phyloP scores from a whole-genome alignment of 2,113 vertebrate species.

The Mesocricetus auratus region DNA sequence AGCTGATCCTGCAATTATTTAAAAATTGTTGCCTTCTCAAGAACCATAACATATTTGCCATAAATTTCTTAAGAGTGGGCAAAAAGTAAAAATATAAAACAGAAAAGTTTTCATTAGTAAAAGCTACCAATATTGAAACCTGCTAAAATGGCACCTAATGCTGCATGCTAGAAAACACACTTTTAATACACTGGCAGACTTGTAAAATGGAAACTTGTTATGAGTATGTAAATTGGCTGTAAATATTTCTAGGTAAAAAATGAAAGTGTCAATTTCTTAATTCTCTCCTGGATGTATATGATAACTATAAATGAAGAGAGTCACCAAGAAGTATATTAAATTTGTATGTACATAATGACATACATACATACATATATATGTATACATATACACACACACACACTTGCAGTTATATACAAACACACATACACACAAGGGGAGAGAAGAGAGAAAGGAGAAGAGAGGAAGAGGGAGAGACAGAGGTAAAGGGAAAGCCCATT shows the following conservation, averaged over 20 bases:
- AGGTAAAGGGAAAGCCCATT: background rate
- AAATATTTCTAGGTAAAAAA: background rate
- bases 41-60: background rate
- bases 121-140: background rate
- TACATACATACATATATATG: background rate
- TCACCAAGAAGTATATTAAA: rapidly evolving
- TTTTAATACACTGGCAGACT: background rate
- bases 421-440: too few species aligned
- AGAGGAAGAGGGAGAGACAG: too few species aligned
- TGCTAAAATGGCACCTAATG: background rate
- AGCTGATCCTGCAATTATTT: background rate
- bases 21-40: too few species aligned
- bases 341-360: background rate
- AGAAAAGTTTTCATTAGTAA: background rate
- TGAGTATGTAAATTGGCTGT: background rate
- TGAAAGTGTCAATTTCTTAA: background rate
- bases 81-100: background rate
- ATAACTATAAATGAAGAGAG: background rate
- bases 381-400: background rate
- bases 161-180: background rate
- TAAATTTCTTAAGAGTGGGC: background rate
- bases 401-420: rapidly evolving
- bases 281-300: background rate
- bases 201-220: background rate
- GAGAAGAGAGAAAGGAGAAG: background rate